phyloP scores from a whole-genome alignment of 2,113 vertebrate genomes.

The Tylochromis polylepis region DNA sequence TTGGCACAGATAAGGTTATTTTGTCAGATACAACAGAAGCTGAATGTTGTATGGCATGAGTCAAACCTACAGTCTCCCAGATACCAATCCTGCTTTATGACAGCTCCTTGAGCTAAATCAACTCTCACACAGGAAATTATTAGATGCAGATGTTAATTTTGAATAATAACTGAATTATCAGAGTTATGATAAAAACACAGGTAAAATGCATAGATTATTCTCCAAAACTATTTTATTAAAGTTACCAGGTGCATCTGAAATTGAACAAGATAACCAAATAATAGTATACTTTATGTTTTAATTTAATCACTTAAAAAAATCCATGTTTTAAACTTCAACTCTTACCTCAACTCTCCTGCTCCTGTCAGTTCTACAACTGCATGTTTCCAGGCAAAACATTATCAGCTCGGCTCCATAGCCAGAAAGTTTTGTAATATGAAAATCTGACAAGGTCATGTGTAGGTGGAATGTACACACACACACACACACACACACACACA shows the following conservation, averaged over 20 bases:
- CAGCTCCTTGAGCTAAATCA: neutral
- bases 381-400: neutral
- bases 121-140: neutral
- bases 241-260: neutral
- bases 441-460: too few relatives aligned
- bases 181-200: neutral
- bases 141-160: neutral
- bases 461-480: too few relatives aligned
- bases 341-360: neutral
- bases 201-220: neutral
- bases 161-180: neutral
- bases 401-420: too few relatives aligned
- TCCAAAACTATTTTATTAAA: neutral
- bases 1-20: neutral
- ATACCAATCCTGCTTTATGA: neutral
- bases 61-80: neutral
- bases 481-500: too few relatives aligned
- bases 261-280: neutral
- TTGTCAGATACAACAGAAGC: neutral
- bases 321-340: neutral
- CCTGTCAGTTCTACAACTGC: neutral
- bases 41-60: neutral
- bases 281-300: neutral
- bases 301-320: neutral
- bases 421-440: too few relatives aligned